Conservation (phyloP, 2,888 invertebrate genomes). For the Thumatha senex region DNA sequence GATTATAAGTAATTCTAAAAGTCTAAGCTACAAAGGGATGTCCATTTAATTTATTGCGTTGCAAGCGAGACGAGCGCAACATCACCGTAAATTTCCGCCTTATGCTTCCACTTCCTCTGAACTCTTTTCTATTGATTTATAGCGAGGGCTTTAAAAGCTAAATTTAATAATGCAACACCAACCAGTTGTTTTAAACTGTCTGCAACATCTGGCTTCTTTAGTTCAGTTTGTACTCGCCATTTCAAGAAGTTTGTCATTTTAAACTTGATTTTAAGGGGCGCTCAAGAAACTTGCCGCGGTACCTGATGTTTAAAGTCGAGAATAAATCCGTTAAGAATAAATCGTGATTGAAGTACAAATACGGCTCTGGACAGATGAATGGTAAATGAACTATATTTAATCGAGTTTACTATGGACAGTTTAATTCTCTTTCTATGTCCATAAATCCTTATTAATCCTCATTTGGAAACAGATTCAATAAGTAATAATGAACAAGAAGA, state of each 20-base stretch:
- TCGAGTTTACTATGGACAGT: constrained; percentile 50
- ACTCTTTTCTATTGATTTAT: constrained; percentile 78
- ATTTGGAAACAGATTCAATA: constrained; percentile 69
- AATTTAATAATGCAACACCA: constrained; percentile 75
- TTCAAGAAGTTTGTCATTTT: constrained; percentile 73
- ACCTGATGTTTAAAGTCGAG: constrained; percentile 9
- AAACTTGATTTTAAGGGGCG: constrained; percentile 59
- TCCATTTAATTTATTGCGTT: constrained; percentile 63
- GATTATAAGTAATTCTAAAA: no score
- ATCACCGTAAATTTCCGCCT: constrained; percentile 75
- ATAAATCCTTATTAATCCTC: constrained; percentile 75
- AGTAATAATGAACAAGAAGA: constrained; percentile 63
- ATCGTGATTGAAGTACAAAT: constrained; percentile 54
- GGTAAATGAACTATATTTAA: constrained; percentile 54
- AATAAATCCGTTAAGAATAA: constrained; percentile 15
- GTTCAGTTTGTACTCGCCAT: constrained; percentile 68
- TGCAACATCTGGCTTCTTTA: constrained; percentile 77
- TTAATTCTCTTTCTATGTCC: constrained; percentile 49
- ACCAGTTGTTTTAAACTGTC: constrained; percentile 80
- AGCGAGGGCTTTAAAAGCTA: constrained; percentile 74
- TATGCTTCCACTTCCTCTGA: constrained; percentile 69
- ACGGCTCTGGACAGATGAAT: constrained; percentile 57
- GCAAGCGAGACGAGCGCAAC: constrained; percentile 54
- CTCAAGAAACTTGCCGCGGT: constrained; percentile 22
- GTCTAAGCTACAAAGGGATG: constrained; percentile 62